Evolutionary conservation across 2,113 vertebrate species (phyloP), one percentile per base, ranked within the genome.

Genomic region (Hemiscyllium ocellatum): DNA sequence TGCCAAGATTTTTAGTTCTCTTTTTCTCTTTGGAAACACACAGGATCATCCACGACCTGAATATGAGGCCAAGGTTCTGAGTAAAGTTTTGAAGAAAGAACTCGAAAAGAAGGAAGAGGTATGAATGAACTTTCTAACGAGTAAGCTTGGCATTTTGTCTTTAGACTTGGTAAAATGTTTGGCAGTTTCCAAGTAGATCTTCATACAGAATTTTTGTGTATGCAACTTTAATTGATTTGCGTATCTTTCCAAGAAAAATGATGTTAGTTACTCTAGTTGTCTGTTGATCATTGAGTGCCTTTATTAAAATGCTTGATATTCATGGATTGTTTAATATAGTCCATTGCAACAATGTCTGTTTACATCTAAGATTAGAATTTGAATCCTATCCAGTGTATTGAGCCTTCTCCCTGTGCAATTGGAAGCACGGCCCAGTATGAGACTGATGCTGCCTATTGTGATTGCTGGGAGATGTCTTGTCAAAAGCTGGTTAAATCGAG

Each of bases 1-100:
- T 86, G 85, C 50, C 10, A 8, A 61, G n/a, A 50, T 8, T 13
- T 89, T 65, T 50, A 3, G 50, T 94, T 42, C 65, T 29, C 20
- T 42, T 10, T 69, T 94, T 37, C 20, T 90, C 37, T 94, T 42
- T 95, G 72, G 20, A 70, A 95, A 95, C 96, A 96, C 50, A 56
- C 97, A 98, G 98, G 98, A 98, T 96, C 98, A 99, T 91, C 98
- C 98, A 95, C 98, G 99, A 96, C 98, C 98, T 0, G 99, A 99
- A 76, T 99, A 99, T 0, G 99, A 99, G 97, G 97, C 98, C 0
- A 97, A 97, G 76, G 98, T 99, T 94, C 97, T 98, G 97, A 96
- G 98, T 97, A 99, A 99, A 96, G 98, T 97, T 0, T 95, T 98
- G 96, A 98, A 96, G 95, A 98, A 97, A 96, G 98, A 99, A 65